phyloP scores from a whole-genome alignment of 2,113 vertebrate species.

The Hemibagrus wyckioides region DNA sequence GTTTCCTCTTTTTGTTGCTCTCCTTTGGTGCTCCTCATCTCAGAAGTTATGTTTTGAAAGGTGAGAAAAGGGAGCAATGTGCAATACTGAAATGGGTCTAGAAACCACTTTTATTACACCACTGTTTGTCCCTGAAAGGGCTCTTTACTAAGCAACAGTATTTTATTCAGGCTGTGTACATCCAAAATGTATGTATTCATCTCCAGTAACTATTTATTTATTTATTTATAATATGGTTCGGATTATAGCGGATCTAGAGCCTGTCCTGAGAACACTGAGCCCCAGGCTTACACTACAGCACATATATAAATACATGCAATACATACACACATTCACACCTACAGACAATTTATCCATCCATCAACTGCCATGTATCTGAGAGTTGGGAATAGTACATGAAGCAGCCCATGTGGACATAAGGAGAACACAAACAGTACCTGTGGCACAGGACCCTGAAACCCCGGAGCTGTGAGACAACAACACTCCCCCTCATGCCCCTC shows the following conservation, averaged over 20 bases:
- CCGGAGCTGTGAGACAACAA: background rate
- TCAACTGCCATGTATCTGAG: background rate
- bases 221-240: background rate
- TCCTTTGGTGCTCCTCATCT: background rate
- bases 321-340: background rate
- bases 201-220: background rate
- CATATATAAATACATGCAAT: background rate
- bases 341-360: background rate
- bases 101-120: background rate
- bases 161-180: background rate
- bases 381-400: background rate
- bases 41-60: background rate
- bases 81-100: background rate
- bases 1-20: background rate
- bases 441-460: background rate
- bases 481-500: background rate
- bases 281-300: background rate
- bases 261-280: background rate
- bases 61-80: background rate
- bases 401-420: background rate
- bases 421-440: background rate
- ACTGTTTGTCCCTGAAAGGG: background rate
- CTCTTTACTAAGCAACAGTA: background rate
- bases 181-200: background rate
- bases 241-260: background rate